These are phyloP conservation scores for Gallinago jamesoni DNA, from an alignment of 2,113 vertebrate genomes.

Conservation along the genomic window DNA sequence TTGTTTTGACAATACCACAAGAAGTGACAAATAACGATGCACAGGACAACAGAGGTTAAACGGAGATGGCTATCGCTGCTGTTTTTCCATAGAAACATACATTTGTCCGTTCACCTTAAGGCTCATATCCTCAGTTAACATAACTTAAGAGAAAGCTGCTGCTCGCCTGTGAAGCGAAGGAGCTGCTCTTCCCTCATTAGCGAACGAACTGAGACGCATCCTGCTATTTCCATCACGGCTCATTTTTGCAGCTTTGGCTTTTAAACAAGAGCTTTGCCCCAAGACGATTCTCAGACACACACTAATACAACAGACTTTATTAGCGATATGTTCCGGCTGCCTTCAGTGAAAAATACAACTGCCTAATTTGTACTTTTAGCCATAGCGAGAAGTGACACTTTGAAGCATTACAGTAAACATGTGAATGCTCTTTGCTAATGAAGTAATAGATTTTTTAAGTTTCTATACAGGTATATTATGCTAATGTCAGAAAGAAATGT, in stretches of 20 bases:
- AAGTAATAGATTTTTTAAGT: not conserved
- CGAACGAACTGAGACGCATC: not conserved
- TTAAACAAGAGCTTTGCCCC: not conserved
- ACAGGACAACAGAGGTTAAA: not conserved
- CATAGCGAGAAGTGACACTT: not conserved
- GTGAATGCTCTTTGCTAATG: not conserved
- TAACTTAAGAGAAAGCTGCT: not conserved
- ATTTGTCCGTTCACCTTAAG: not conserved
- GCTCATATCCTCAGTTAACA: not conserved
- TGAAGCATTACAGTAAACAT: conserved; percentile 2
- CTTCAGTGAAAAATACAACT: not conserved
- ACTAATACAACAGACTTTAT: not conserved
- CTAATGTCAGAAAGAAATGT: not conserved
- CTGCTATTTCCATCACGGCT: not conserved
- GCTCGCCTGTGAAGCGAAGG: not conserved
- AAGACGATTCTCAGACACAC: not conserved
- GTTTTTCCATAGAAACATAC: not conserved
- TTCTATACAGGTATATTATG: conserved; percentile 20
- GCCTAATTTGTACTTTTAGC: not conserved
- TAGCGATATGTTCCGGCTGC: not conserved
- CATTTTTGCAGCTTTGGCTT: not conserved
- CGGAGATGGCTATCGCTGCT: not conserved
- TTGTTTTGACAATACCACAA: not conserved
- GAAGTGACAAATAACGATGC: not conserved
- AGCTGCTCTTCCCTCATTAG: not conserved